These are phyloP conservation scores for Vombatus ursinus DNA, from an alignment of 2,113 vertebrate genomes.

Conservation along the genomic window DNA sequence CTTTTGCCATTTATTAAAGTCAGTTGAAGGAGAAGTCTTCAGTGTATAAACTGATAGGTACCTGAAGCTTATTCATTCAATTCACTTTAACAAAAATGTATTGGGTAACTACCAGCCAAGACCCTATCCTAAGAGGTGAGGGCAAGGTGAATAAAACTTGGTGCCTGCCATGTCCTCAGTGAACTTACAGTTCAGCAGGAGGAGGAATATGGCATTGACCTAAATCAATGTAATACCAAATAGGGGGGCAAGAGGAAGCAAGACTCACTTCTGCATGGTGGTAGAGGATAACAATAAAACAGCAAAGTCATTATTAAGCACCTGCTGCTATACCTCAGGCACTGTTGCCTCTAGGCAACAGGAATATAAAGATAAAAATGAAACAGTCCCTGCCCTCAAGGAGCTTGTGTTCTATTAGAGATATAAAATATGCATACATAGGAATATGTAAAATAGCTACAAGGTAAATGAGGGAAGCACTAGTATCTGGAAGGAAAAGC, in stretches of 20 bases:
- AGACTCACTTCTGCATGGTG: not conserved
- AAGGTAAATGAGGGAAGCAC: not conserved
- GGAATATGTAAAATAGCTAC: not conserved
- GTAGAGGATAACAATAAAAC: not conserved
- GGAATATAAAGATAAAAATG: not conserved
- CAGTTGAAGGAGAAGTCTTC: not conserved
- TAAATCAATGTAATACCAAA: not conserved
- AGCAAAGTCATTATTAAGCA: not conserved
- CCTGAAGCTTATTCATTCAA: not conserved
- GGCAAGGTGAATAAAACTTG: not conserved
- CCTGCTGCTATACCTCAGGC: not conserved
- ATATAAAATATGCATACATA: not conserved
- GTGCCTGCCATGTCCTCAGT: not conserved
- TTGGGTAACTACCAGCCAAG: not conserved
- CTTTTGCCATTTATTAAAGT: not conserved
- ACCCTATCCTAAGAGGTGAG: not conserved
- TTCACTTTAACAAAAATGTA: not conserved
- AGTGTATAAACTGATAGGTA: not conserved
- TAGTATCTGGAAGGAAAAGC: not conserved
- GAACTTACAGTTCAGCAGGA: not conserved
- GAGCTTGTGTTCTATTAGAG: not conserved
- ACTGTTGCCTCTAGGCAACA: not conserved
- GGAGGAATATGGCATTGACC: not conserved
- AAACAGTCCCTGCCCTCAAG: not conserved
- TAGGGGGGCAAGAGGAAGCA: not conserved